phyloP scores from a whole-genome alignment of 1,140 invertebrate species.

The Drosophila pallidifrons region DNA sequence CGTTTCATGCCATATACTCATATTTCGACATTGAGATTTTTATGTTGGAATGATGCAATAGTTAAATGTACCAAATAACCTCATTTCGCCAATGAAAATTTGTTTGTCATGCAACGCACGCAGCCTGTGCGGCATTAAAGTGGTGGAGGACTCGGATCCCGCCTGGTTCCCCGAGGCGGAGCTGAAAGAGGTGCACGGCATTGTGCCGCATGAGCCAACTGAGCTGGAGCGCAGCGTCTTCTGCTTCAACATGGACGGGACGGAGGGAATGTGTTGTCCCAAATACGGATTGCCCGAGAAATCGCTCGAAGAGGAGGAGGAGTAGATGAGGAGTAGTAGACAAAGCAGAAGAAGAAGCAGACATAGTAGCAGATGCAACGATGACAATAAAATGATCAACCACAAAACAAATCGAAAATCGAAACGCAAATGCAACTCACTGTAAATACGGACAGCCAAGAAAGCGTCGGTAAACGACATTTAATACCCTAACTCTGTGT shows the following conservation, averaged over 20 bases:
- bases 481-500: constrained; percentile 7
- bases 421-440: constrained; percentile 33
- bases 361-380: background rate
- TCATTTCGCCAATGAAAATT: too few species aligned
- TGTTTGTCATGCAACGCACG: background rate
- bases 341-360: background rate
- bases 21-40: too few species aligned
- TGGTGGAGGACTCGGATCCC: constrained; percentile 95
- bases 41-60: too few species aligned
- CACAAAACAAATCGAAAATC: constrained; percentile 15
- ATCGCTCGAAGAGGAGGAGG: constrained; percentile 83
- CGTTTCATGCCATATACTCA: background rate
- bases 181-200: constrained; percentile 94
- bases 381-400: background rate
- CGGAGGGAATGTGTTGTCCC: constrained; percentile 93
- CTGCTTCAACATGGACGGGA: constrained; percentile 93
- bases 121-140: constrained; percentile 91
- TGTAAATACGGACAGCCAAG: constrained; percentile 79
- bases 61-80: background rate
- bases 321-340: constrained; percentile 26
- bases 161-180: constrained; percentile 96
- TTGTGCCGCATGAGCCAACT: constrained; percentile 92
- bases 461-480: constrained; percentile 43
- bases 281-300: constrained; percentile 86
- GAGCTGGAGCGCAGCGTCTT: constrained; percentile 92